Base-by-base conservation (phyloP, 2,113 vertebrate genomes). In the Otis tarda region DNA sequence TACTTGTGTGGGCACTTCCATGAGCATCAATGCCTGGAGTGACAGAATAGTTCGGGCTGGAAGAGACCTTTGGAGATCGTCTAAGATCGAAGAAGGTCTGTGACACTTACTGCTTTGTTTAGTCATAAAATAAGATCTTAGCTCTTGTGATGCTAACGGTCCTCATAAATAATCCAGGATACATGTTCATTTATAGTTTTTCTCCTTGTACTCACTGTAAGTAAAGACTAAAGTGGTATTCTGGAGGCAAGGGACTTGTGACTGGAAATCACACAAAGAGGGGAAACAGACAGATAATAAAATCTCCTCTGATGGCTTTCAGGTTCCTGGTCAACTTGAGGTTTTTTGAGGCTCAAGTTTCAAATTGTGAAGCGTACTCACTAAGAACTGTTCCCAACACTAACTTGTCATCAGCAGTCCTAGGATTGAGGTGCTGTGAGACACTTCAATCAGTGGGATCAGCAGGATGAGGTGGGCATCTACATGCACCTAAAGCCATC, bases 331-430 rank as follows among this genome's bases (percentile, higher is more conserved):
- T 1, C 37, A 69, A 31, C 41, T 49, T 45, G 53, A 10, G 19
- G 6, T 18, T 56, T 86, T 75, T 25, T 35, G 12, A 94, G 50
- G 27, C 24, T 24, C 16, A 12, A 28, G 28, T 47, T 90, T 43
- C 33, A 69, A 27, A 22, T 0, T 37, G 55, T n/a, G 28, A 77
- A 65, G 33, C 12, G 13, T 0, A 83, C 25, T 17, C 19, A 8
- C 12, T 24, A 35, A 50, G 35, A n/a, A 19, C 22, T 22, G 25
- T 2, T 56, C 16, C 49, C 55, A 61, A 31, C n/a, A 74, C 6
- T 37, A 77, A n/a, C 4, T 0, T 61, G 56, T 17, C 23, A 14
- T 1, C 4, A 1, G 39, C 18, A 71, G 4, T 65, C 30, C 37
- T 43, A 57, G 21, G 52, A 90, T 0, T 9, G 45, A 87, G 49